A percentile compares a stretch with the other conserved stretches of the same genome.
Evolutionary conservation across 2,797 vertebrate genomes (phyloP).

Genomic region (Triplophysa bombifrons): DNA sequence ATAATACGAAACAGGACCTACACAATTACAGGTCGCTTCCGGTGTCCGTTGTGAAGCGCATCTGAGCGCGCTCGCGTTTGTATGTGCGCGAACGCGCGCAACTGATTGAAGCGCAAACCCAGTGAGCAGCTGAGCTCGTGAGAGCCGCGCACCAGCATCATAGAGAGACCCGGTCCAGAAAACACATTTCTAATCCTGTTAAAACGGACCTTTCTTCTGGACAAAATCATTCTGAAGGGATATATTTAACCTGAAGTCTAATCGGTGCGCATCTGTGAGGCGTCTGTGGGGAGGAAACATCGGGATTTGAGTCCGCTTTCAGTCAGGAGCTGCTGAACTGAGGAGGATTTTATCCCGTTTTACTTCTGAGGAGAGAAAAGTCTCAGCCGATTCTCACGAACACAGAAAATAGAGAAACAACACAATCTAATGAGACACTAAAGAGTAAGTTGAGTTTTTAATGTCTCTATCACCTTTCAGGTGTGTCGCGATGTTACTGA

Average conservation of each 20-base stretch:
- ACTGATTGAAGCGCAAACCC: conserved; percentile 23
- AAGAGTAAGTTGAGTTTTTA: conserved; percentile 45
- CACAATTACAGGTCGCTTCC: conserved; percentile 24
- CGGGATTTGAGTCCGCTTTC: conserved; percentile 30
- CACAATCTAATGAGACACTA: conserved; percentile 38
- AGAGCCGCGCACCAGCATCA: conserved; percentile 41
- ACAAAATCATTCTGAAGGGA: background rate
- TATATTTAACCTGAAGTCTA: conserved; percentile 12
- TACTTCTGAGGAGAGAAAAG: conserved; percentile 39
- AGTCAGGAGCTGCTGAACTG: conserved; percentile 34
- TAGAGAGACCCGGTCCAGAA: conserved; percentile 11
- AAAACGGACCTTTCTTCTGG: conserved; percentile 23
- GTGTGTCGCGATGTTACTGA: background rate
- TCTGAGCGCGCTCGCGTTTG: conserved; percentile 36
- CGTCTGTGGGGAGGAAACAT: conserved; percentile 17
- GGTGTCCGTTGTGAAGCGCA: conserved; percentile 42
- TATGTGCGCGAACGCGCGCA: conserved; percentile 40
- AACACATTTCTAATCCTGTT: background rate
- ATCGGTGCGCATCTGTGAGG: conserved; percentile 10
- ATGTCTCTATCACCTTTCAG: background rate
- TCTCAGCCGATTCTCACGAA: conserved; percentile 32
- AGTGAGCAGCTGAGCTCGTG: conserved; percentile 30
- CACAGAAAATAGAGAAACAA: conserved; percentile 17
- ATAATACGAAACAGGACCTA: background rate
- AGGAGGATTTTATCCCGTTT: conserved; percentile 46